Percentiles rank a stretch among this genome's conserved stretches.
These are phyloP conservation scores for Acanthurus leucopareius DNA, from an alignment of 2,797 vertebrate genomes.

Conservation along the genomic window DNA sequence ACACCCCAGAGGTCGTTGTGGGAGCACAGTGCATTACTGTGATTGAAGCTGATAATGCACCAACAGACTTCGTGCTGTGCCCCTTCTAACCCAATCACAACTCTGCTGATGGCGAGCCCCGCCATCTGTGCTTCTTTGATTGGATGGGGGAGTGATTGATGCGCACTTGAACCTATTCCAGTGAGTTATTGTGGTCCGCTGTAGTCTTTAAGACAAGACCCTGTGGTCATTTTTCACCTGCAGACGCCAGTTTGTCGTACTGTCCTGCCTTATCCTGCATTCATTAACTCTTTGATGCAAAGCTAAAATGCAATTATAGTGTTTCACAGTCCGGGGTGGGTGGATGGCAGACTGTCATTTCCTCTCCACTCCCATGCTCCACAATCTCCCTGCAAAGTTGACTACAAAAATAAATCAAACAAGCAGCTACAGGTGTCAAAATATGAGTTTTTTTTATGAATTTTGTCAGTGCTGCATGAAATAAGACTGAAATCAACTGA, in stretches of 20 bases:
- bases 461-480: background rate
- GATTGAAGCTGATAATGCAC: conserved; percentile 81
- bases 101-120: conserved; percentile 69
- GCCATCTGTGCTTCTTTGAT: conserved; percentile 75
- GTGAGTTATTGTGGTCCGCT: conserved; percentile 71
- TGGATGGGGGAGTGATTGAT: conserved; percentile 79
- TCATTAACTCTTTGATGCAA: conserved; percentile 55
- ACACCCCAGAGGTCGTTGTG: conserved; percentile 70
- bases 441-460: background rate
- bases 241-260: conserved; percentile 44
- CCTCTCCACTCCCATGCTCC: background rate
- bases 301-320: conserved; percentile 45
- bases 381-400: background rate
- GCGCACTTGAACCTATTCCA: conserved; percentile 74
- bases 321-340: background rate
- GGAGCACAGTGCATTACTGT: conserved; percentile 77
- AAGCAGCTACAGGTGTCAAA: background rate
- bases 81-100: conserved; percentile 78
- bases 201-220: conserved; percentile 71
- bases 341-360: background rate
- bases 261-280: conserved; percentile 33
- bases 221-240: conserved; percentile 62
- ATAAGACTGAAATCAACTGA: no score
- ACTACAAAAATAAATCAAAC: background rate
- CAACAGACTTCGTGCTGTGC: conserved; percentile 69